Evolutionary conservation across 1,140 invertebrate genomes (phyloP).

Genomic region (Druon quercuslanigerum): DNA sequence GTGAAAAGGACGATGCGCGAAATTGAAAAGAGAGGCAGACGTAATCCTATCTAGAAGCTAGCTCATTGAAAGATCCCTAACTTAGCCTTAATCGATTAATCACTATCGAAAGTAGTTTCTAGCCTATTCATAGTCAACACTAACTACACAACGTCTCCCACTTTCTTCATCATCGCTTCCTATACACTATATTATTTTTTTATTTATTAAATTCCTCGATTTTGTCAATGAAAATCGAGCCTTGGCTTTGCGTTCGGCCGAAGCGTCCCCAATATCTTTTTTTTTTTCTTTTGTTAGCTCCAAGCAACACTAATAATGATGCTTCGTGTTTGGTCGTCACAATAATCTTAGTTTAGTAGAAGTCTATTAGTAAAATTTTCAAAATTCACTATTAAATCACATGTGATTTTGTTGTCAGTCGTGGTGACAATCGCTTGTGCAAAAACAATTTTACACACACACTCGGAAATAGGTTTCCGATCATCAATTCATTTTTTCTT

Average conservation of each 20-base stretch:
- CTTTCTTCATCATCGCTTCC: conserved; percentile 46
- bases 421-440: conserved; percentile 68
- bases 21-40: conserved; percentile 53
- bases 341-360: conserved; percentile 71
- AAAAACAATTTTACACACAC: conserved; percentile 53
- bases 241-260: conserved; percentile 36
- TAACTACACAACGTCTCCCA: conserved; percentile 61
- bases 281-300: conserved; percentile 21
- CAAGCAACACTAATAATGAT: conserved; percentile 36
- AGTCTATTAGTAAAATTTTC: conserved; percentile 73
- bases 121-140: conserved; percentile 66
- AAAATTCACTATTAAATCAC: conserved; percentile 73
- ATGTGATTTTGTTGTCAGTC: conserved; percentile 72
- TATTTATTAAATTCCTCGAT: conserved; percentile 7
- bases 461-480: conserved; percentile 58
- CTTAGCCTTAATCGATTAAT: conserved; percentile 55
- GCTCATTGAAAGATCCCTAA: conserved; percentile 55
- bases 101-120: conserved; percentile 63
- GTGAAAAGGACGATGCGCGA: neutral
- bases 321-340: conserved; percentile 68
- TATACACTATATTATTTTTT: conserved; percentile 65
- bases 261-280: conserved; percentile 39
- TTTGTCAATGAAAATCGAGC: conserved; percentile 34
- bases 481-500: conserved; percentile 7
- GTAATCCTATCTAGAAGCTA: conserved; percentile 64